phyloP scores from a whole-genome alignment of 2,888 invertebrate species.

The Syrista parreyssii region DNA sequence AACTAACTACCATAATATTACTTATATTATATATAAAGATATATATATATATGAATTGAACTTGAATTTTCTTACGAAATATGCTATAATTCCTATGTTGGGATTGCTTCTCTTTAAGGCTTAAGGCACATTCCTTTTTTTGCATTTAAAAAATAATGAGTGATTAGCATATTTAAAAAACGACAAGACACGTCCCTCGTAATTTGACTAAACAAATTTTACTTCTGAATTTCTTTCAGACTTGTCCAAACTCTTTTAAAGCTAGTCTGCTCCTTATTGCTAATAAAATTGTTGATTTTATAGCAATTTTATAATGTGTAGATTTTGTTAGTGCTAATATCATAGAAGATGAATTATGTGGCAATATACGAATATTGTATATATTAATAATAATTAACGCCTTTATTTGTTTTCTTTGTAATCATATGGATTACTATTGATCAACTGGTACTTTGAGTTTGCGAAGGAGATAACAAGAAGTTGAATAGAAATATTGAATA shows the following conservation, averaged over 20 bases:
- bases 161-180: background rate
- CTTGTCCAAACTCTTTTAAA: background rate
- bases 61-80: background rate
- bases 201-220: background rate
- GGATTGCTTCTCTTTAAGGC: background rate
- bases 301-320: background rate
- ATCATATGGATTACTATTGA: background rate
- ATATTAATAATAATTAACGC: slow-evolving; percentile 22
- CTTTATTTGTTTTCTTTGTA: slow-evolving; percentile 17
- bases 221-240: background rate
- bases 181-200: background rate
- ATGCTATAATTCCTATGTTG: background rate
- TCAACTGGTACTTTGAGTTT: background rate
- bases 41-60: no score
- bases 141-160: background rate
- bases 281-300: background rate
- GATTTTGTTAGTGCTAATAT: background rate
- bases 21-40: background rate
- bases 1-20: background rate
- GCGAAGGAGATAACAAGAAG: background rate
- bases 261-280: background rate
- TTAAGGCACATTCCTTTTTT: slow-evolving; percentile 1
- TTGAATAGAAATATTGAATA: background rate
- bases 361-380: background rate
- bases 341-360: background rate